These are phyloP conservation scores for Catostomus latipinnis DNA, from an alignment of 2,797 vertebrate species.

Conservation along the genomic window DNA sequence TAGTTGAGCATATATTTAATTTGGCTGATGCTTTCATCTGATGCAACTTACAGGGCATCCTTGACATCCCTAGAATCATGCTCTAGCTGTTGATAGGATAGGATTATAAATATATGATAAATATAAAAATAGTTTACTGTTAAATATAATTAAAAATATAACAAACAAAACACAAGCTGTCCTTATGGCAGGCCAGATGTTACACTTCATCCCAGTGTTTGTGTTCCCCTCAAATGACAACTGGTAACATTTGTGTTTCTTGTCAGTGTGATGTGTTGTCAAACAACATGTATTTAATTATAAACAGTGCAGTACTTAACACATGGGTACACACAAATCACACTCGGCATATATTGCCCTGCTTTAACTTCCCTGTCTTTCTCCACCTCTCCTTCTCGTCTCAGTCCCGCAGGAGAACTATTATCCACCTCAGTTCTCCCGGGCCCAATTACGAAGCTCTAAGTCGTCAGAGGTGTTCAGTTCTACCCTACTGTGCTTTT, in stretches of 20 bases:
- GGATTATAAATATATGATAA: neutral
- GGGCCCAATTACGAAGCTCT: conserved; percentile 78
- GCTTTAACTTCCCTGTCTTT: conserved; percentile 24
- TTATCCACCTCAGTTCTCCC: conserved; percentile 74
- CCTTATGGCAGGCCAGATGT: neutral
- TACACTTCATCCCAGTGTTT: conserved; percentile 12
- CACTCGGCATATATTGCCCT: conserved; percentile 48
- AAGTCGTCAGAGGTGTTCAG: conserved; percentile 51
- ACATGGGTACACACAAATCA: conserved; percentile 57
- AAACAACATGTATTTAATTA: conserved; percentile 64
- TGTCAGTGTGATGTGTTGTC: conserved; percentile 57
- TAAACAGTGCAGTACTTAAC: conserved; percentile 63
- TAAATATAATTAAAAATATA: too few species aligned
- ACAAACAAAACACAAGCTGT: conserved; percentile 27
- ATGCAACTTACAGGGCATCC: conserved; percentile 14
- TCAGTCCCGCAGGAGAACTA: conserved; percentile 69
- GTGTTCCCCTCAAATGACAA: conserved; percentile 10
- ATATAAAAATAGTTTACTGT: too few species aligned
- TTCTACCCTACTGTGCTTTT: conserved; percentile 43
- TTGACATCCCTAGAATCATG: neutral
- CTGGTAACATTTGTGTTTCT: conserved; percentile 33
- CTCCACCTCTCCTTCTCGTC: conserved; percentile 45
- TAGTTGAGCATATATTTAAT: neutral
- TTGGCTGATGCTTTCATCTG: neutral
- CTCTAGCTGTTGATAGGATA: conserved; percentile 4